Conservation (phyloP, 2,888 invertebrate genomes). For the Acanthosepion esculentum region DNA sequence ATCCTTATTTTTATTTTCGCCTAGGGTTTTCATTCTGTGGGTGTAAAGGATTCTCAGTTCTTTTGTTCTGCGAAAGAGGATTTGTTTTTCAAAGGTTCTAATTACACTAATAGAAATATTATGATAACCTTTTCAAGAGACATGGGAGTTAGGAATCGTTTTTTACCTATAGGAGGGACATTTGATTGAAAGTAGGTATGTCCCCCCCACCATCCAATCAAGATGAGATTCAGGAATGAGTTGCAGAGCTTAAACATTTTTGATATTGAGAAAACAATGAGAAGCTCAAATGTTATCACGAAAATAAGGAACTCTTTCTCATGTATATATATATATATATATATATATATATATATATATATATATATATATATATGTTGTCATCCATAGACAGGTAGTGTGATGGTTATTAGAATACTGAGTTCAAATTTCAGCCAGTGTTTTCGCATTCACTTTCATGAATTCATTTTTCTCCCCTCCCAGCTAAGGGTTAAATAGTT, state of each 20-base stretch:
- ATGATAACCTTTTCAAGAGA: conserved; percentile 1
- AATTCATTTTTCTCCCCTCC: too few species aligned
- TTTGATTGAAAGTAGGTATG: not conserved
- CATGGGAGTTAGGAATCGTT: not conserved
- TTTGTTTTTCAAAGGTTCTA: not conserved
- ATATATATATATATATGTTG: not conserved
- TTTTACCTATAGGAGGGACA: not conserved
- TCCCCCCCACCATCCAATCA: not conserved
- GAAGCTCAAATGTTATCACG: too few species aligned
- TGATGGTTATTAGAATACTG: too few species aligned
- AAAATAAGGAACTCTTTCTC: too few species aligned
- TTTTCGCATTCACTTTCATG: too few species aligned
- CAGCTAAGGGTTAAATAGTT: too few species aligned
- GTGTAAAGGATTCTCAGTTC: not conserved
- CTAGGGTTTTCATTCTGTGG: not conserved
- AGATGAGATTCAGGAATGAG: not conserved
- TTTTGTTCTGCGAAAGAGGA: not conserved
- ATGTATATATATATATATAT: not conserved
- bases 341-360: not conserved
- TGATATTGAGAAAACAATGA: too few species aligned
- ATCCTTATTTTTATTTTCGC: not conserved
- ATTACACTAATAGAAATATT: conserved; percentile 13
- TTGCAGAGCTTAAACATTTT: not conserved
- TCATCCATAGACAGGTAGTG: not conserved
- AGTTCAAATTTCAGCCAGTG: too few species aligned